Evolutionary conservation across 2,797 vertebrate genomes (phyloP).

Genomic region (Xenopus petersii): DNA sequence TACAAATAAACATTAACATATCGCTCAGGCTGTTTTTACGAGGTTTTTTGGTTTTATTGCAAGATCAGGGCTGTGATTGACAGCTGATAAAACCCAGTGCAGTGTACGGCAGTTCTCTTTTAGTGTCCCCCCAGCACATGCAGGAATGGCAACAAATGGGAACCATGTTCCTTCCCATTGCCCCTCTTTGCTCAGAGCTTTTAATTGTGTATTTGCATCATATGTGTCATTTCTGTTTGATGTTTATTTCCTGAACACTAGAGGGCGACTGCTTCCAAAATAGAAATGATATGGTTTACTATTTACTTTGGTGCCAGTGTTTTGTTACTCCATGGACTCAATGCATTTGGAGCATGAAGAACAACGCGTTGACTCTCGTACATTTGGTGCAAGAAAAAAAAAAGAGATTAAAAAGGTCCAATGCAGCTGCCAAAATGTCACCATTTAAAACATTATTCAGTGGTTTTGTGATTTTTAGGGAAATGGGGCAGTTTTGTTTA

Average conservation of each 20-base stretch:
- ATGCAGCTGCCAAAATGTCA: no score
- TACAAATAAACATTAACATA: conserved; percentile 63
- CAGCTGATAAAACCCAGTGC: conserved; percentile 7
- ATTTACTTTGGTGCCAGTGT: conserved; percentile 30
- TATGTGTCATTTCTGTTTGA: conserved; percentile 23
- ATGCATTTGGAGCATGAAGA: no score
- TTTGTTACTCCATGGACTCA: no score
- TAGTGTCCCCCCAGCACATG: neutral
- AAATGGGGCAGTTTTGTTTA: no score
- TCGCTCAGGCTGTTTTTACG: conserved; percentile 53
- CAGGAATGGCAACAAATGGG: neutral
- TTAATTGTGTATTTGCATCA: conserved; percentile 11
- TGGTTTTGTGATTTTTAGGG: no score
- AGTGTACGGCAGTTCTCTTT: neutral
- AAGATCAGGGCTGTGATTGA: conserved; percentile 55
- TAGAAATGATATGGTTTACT: conserved; percentile 59
- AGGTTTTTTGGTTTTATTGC: conserved; percentile 52
- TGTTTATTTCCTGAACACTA: conserved; percentile 62
- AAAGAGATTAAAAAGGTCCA: no score
- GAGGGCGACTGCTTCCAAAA: conserved; percentile 73
- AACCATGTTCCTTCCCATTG: neutral
- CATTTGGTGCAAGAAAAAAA: no score
- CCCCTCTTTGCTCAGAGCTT: neutral
- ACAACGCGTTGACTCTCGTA: no score
- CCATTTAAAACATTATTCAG: no score